Percentiles rank a stretch among this genome's conserved stretches.
These are phyloP conservation scores for Oxycera nigricornis DNA, from an alignment of 2,888 invertebrate genomes.

Conservation along the genomic window DNA sequence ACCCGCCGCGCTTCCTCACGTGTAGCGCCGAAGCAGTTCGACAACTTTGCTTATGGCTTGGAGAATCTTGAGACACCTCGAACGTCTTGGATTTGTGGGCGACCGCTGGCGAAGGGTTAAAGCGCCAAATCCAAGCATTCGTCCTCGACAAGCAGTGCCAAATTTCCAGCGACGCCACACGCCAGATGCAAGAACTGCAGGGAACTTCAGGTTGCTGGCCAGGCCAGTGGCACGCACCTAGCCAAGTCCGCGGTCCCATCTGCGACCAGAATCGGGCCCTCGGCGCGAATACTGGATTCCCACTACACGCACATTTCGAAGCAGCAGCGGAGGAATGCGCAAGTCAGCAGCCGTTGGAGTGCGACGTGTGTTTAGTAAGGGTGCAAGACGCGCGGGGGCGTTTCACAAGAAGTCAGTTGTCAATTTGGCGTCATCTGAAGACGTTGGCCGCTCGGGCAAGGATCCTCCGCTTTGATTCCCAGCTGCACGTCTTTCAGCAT, in stretches of 20 bases:
- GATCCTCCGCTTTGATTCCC: neutral
- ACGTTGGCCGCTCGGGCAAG: neutral
- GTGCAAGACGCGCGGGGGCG: neutral
- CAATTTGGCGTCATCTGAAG: neutral
- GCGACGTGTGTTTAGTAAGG: neutral
- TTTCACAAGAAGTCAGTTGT: constrained; percentile 4
- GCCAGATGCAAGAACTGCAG: neutral
- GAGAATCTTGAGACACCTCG: neutral
- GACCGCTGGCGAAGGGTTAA: neutral
- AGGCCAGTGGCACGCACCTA: neutral
- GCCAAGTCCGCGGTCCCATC: neutral
- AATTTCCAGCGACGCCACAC: constrained; percentile 4
- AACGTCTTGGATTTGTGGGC: neutral
- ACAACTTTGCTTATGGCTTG: neutral
- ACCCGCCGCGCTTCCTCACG: neutral
- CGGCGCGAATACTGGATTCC: neutral
- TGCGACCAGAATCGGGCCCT: neutral
- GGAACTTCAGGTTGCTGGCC: constrained; percentile 1
- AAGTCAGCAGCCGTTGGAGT: constrained; percentile 2
- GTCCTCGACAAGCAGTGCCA: neutral
- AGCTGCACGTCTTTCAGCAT: neutral
- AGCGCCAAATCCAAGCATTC: neutral
- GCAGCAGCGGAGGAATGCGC: constrained; percentile 1
- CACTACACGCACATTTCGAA: neutral
- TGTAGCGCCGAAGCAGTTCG: constrained; percentile 20